A percentile compares a stretch with the other conserved stretches of the same genome.
Evolutionary conservation across 2,113 vertebrate genomes (phyloP).

Genomic region (Oryzias curvinotus): DNA sequence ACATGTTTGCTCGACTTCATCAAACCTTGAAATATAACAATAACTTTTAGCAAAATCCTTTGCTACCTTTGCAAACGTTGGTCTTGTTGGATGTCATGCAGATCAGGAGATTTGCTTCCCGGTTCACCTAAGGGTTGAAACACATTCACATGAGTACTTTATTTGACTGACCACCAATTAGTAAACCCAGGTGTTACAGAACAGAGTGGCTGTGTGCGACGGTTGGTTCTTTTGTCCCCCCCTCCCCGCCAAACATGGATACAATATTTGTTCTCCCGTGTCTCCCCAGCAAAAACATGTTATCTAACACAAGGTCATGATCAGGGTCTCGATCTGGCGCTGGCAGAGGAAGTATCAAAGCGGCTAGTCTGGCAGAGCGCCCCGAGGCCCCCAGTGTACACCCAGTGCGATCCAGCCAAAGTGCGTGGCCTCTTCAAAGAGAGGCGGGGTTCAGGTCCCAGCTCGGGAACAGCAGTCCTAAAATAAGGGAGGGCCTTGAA

Average conservation of each 20-base stretch:
- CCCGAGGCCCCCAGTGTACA: constrained; percentile 54
- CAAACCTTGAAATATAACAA: neutral
- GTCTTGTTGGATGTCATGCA: constrained; percentile 67
- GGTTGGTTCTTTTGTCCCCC: neutral
- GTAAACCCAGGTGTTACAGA: constrained; percentile 4
- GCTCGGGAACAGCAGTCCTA: constrained; percentile 23
- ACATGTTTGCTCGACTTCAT: neutral
- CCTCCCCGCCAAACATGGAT: constrained; percentile 15
- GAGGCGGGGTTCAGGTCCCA: constrained; percentile 39
- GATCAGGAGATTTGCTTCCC: constrained; percentile 65
- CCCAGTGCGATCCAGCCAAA: constrained; percentile 60
- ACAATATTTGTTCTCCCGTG: constrained; percentile 4
- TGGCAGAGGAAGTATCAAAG: constrained; percentile 66
- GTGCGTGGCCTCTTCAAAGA: constrained; percentile 48
- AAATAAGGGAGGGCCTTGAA: constrained; percentile 31
- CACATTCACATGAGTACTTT: constrained; percentile 2
- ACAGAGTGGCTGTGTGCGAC: constrained; percentile 35
- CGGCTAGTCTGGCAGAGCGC: constrained; percentile 60
- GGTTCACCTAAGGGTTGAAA: constrained; percentile 56
- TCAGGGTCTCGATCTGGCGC: constrained; percentile 51
- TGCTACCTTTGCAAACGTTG: constrained; percentile 70
- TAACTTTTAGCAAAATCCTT: neutral
- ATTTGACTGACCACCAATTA: constrained; percentile 10
- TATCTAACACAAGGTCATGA: constrained; percentile 69
- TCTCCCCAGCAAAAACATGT: constrained; percentile 50